A percentile compares a stretch with the other conserved stretches of the same genome.
Evolutionary conservation across 1,140 invertebrate species (phyloP).

Genomic region (Tigriopus japonicus): DNA sequence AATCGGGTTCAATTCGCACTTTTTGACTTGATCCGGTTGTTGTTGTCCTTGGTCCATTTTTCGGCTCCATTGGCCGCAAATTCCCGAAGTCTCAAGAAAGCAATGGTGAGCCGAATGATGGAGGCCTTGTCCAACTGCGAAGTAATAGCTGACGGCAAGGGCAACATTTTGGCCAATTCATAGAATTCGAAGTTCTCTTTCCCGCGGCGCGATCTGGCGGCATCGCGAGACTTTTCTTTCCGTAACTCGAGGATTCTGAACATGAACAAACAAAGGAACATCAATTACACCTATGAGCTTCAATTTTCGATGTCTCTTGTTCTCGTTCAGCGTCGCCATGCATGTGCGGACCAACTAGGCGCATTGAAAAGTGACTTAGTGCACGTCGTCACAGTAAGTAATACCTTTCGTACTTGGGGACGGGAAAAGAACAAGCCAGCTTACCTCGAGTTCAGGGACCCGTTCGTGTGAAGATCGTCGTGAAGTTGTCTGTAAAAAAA

Average conservation of each 20-base stretch:
- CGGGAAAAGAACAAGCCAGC: neutral
- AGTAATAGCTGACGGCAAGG: conserved; percentile 85
- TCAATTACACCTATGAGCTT: neutral
- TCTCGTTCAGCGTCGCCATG: neutral
- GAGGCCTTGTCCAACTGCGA: conserved; percentile 96
- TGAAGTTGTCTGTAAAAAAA: neutral
- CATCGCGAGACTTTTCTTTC: conserved; percentile 91
- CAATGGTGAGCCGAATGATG: conserved; percentile 92
- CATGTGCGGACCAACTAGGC: neutral
- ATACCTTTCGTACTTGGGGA: no score
- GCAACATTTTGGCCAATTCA: conserved; percentile 91
- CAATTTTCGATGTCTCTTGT: neutral
- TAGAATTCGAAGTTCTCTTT: conserved; percentile 99
- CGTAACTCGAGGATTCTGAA: conserved; percentile 84
- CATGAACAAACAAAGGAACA: conserved; percentile 20
- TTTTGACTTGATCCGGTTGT: conserved; percentile 11
- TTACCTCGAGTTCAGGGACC: neutral
- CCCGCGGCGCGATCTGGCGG: conserved; percentile 74
- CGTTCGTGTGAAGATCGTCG: neutral
- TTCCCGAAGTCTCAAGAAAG: conserved; percentile 84
- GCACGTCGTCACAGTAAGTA: neutral
- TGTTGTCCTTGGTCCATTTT: conserved; percentile 64
- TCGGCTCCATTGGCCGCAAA: conserved; percentile 87
- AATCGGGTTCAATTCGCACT: no score
- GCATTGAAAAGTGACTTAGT: no score